Evolutionary conservation across 2,797 vertebrate genomes (phyloP), one percentile per base, ranked within the genome.

Genomic region (Silurus aristotelis): DNA sequence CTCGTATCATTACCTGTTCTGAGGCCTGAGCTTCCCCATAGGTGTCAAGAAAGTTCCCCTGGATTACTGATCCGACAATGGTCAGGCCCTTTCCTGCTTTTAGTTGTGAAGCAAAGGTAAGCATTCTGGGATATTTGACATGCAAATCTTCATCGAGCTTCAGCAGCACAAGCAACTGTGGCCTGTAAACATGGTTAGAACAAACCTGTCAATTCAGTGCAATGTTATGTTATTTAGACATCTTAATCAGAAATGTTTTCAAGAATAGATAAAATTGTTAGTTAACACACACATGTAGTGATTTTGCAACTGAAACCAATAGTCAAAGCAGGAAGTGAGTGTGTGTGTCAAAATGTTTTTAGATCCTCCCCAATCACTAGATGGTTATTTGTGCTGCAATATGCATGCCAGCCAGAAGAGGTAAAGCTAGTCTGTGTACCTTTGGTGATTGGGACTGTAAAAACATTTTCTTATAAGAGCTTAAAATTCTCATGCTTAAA

Each of bases 81-180:
- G 98, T 99, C 88, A 99, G 93, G 81, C 98, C 98, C 88, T 99
- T 99, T 86, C 98, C 98, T 0, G 98, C 98, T 92, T 99, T 99
- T 72, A 99, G 93, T 92, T 99, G 98, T 2, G 98, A 99, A 67
- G 97, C 97, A 84, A 99, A 99, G 14, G 98, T 99, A 86, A 99
- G 95, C 91, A 99, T 91, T 25, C 98, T 94, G 0, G 98, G 98
- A 90, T 99, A 99, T 91, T 99, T 99, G 9, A 99, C 97, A 61
- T 99, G 97, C 64, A 99, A 94, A 89, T 99, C 98, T 89, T 99
- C 98, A 70, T 99, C 98, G 82, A 99, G 92, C 92, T 99, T 99
- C 90, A 99, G 87, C 89, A 99, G 93, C 87, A 99, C 98, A 87
- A 99, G 88, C 86, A 99, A 90, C 94, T 99, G 98, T 80, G 98